These are phyloP conservation scores for Otolemur crassicaudatus DNA, from an alignment of 2,797 vertebrate genomes.

Conservation along the genomic window DNA sequence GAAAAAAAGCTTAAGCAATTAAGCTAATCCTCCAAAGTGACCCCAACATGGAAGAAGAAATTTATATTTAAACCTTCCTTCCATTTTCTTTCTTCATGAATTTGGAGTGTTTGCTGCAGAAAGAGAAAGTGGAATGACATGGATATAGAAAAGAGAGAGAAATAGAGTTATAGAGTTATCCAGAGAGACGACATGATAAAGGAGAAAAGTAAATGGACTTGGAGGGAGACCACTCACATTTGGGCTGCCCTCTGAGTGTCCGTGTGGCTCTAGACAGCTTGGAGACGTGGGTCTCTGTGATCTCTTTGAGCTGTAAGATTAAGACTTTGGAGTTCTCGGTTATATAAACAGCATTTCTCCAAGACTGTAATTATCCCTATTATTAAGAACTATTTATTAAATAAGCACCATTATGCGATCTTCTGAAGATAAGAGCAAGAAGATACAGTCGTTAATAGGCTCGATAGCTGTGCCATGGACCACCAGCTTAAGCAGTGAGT, in stretches of 20 bases:
- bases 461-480: neutral
- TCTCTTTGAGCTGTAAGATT: conserved; percentile 14
- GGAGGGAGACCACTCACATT: neutral
- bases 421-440: conserved; percentile 55
- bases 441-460: neutral
- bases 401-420: neutral
- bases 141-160: neutral
- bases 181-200: neutral
- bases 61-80: neutral
- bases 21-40: neutral
- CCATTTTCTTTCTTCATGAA: neutral
- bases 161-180: neutral
- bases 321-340: neutral
- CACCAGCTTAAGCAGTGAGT: neutral
- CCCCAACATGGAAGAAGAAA: neutral
- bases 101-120: neutral
- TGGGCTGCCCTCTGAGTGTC: neutral
- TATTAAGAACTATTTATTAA: conserved; percentile 60
- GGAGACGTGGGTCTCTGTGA: neutral
- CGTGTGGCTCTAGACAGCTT: neutral
- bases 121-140: neutral
- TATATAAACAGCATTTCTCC: conserved; percentile 52
- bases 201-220: neutral
- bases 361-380: neutral
- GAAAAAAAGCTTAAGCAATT: conserved; percentile 7